These are phyloP conservation scores for Saguinus imperator DNA, from an alignment of 2,113 vertebrate species.

Conservation along the genomic window DNA sequence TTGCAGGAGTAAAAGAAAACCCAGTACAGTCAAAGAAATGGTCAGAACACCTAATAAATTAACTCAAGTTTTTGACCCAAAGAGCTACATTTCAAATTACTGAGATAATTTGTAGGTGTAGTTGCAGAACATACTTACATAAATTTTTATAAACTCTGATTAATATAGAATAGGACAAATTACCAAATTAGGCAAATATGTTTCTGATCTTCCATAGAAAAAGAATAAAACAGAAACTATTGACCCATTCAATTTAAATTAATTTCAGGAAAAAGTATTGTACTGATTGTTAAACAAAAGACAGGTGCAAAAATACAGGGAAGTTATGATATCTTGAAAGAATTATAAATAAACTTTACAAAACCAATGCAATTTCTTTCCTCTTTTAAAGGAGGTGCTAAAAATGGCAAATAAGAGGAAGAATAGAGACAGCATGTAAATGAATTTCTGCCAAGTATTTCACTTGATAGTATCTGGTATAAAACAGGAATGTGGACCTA, in stretches of 20 bases:
- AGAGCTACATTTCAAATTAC: neutral
- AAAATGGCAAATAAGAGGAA: neutral
- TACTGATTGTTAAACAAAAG: neutral
- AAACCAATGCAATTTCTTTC: neutral
- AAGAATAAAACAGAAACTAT: neutral
- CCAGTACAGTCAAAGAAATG: neutral
- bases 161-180: neutral
- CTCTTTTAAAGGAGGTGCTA: neutral
- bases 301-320: neutral
- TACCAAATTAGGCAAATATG: neutral
- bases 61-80: neutral
- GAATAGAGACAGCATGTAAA: neutral
- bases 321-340: neutral
- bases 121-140: neutral
- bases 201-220: neutral
- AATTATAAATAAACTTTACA: neutral
- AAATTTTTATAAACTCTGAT: neutral
- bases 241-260: neutral
- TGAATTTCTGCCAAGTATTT: conserved; percentile 18
- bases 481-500: neutral
- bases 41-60: neutral
- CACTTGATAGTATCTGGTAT: neutral
- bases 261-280: neutral
- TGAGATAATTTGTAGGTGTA: neutral
- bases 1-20: neutral